A percentile compares a stretch with the other conserved stretches of the same genome.
These are phyloP conservation scores for Xerus rutilus DNA, from an alignment of 2,797 vertebrate genomes.

Conservation along the genomic window DNA sequence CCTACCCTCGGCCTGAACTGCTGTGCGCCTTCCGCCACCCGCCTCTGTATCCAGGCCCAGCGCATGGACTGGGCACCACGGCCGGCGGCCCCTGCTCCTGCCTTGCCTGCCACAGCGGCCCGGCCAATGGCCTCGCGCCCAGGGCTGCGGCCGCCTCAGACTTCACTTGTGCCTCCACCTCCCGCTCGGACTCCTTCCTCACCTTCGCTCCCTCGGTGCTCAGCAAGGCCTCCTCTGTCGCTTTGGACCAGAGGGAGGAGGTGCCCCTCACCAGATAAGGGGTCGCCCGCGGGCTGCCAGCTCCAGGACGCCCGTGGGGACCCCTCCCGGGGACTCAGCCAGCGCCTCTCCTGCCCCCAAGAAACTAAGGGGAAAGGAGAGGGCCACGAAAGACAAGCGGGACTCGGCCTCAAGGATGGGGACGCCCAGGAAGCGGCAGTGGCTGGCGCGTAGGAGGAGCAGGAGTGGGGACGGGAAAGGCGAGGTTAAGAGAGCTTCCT, in stretches of 20 bases:
- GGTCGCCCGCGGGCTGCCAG: constrained; percentile 76
- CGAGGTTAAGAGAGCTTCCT: neutral
- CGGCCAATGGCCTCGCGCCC: constrained; percentile 92
- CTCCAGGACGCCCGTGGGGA: constrained; percentile 64
- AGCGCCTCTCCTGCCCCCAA: constrained; percentile 68
- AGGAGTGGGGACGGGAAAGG: neutral
- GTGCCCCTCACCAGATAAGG: constrained; percentile 98
- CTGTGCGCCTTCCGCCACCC: constrained; percentile 98
- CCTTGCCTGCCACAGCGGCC: constrained; percentile 95
- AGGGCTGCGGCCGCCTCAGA: constrained; percentile 94
- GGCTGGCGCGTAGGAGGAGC: neutral
- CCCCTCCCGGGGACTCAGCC: constrained; percentile 49
- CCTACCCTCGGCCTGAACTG: constrained; percentile 97
- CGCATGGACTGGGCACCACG: constrained; percentile 94
- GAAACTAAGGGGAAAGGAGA: neutral
- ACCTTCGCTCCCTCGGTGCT: constrained; percentile 97
- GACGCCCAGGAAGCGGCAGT: constrained; percentile 55
- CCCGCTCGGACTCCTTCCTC: constrained; percentile 97
- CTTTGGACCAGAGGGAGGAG: constrained; percentile 98
- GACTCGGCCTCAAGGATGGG: constrained; percentile 67
- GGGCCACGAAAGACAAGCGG: constrained; percentile 51
- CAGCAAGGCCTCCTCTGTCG: constrained; percentile 95
- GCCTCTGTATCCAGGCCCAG: constrained; percentile 93
- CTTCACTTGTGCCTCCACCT: constrained; percentile 96
- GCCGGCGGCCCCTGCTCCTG: constrained; percentile 95